Evolutionary conservation across 2,797 vertebrate genomes (phyloP).

Genomic region (Mormyrus proboscirostris): DNA sequence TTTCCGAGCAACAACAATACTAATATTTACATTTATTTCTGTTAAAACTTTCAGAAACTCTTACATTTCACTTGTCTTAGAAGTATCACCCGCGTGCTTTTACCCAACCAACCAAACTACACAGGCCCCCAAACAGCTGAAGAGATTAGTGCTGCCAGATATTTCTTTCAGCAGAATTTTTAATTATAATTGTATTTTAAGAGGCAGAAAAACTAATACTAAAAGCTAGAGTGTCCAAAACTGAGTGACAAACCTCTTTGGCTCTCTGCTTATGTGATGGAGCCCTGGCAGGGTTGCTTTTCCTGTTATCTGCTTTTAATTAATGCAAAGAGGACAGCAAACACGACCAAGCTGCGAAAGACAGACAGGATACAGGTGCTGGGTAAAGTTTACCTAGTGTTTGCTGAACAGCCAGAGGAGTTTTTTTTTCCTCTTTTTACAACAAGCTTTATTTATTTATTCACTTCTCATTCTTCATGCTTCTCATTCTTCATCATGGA

Average conservation of each 20-base stretch:
- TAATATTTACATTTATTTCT: neutral
- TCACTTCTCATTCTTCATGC: neutral
- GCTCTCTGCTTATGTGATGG: neutral
- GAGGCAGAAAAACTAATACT: neutral
- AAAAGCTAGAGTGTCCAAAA: neutral
- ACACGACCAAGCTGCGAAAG: neutral
- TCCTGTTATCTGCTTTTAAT: neutral
- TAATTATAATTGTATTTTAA: neutral
- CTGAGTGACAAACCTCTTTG: neutral
- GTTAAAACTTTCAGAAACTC: neutral
- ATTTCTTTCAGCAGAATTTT: neutral
- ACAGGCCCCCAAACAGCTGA: neutral
- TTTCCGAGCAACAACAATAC: neutral
- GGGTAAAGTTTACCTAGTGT: neutral
- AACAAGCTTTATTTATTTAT: neutral
- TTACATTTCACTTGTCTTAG: neutral
- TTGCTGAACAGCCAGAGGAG: neutral
- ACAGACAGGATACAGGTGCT: slow-evolving; percentile 3
- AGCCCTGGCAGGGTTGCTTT: neutral
- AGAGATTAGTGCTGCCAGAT: neutral
- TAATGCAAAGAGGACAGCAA: neutral
- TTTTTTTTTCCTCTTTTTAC: neutral
- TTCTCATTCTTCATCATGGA: neutral
- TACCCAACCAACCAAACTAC: neutral
- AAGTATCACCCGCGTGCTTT: neutral